Evolutionary conservation across 64 coral and sea anemone species (phyloP).

Genomic region (Cladopsammia gracilis): DNA sequence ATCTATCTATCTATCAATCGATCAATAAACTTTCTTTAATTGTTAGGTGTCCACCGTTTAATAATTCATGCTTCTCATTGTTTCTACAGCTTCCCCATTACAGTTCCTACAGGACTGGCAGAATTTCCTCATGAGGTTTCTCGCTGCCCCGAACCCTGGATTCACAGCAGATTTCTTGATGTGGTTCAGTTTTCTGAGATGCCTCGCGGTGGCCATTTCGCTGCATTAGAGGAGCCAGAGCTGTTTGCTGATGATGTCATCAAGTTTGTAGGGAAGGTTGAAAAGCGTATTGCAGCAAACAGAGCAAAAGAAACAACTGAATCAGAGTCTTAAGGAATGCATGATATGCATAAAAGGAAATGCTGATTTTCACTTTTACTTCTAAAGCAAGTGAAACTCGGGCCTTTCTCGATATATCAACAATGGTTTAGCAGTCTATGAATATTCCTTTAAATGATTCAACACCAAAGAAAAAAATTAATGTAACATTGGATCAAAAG

Average conservation of each 20-base stretch:
- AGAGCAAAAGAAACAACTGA: neutral
- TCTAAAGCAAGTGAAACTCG: too few species aligned
- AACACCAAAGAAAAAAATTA: too few species aligned
- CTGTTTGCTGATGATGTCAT: constrained; percentile 76
- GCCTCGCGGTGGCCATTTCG: constrained; percentile 90
- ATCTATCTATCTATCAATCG: too few species aligned
- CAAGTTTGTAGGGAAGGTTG: constrained; percentile 82
- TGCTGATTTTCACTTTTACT: neutral
- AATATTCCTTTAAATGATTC: too few species aligned
- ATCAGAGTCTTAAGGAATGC: neutral
- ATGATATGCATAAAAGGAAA: too few species aligned
- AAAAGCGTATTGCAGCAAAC: constrained; percentile 24
- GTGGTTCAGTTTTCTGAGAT: constrained; percentile 87
- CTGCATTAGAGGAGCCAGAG: constrained; percentile 83
- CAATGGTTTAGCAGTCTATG: too few species aligned
- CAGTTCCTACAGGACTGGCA: constrained; percentile 70
- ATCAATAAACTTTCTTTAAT: neutral
- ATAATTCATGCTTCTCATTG: neutral
- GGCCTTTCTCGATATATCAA: too few species aligned
- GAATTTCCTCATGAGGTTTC: constrained; percentile 76
- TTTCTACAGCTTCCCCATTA: constrained; percentile 47
- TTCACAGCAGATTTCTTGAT: constrained; percentile 32
- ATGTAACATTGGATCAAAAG: too few species aligned
- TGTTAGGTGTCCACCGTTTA: neutral
- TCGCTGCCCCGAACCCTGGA: constrained; percentile 47